A percentile compares a stretch with the other conserved stretches of the same genome.
Conservation (phyloP, 2,888 invertebrate genomes). For the Acrocyrtus sp. region DNA sequence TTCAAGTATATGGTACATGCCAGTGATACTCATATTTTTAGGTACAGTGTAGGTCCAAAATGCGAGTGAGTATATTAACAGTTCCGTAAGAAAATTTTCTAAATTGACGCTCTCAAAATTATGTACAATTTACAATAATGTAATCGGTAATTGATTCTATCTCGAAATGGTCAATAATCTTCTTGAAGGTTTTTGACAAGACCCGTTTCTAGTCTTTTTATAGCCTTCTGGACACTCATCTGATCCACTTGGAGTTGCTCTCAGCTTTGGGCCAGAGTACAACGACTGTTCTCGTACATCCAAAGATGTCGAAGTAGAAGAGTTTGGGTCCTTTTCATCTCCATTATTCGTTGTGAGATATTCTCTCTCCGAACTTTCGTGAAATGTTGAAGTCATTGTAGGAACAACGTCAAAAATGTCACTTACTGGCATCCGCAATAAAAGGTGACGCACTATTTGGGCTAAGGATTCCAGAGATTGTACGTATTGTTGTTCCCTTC, state of each 20-base stretch:
- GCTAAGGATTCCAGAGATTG: slow-evolving; percentile 24
- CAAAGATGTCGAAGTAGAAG: neutral
- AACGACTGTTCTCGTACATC: slow-evolving; percentile 15
- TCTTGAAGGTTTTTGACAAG: slow-evolving; percentile 33
- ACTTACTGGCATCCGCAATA: slow-evolving; percentile 3
- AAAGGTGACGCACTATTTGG: slow-evolving; percentile 24
- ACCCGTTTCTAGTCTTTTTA: slow-evolving; percentile 36
- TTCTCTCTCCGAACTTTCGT: too few relatives aligned
- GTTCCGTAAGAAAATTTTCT: too few relatives aligned
- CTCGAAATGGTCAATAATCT: slow-evolving; percentile 2
- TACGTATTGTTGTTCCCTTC: neutral
- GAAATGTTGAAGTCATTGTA: too few relatives aligned
- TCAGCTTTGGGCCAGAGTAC: slow-evolving; percentile 28
- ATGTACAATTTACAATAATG: neutral
- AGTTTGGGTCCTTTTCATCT: neutral
- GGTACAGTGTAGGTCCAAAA: too few relatives aligned
- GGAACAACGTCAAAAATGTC: neutral
- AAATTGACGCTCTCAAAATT: neutral
- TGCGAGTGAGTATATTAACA: neutral
- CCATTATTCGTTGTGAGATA: neutral
- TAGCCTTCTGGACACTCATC: slow-evolving; percentile 18
- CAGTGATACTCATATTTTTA: too few relatives aligned
- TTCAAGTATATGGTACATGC: too few relatives aligned
- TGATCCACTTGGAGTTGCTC: neutral
- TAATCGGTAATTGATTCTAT: neutral